Percentiles rank a stretch among this genome's conserved stretches.
phyloP scores from a whole-genome alignment of 2,113 vertebrate genomes.

The Dicerorhinus sumatrensis region DNA sequence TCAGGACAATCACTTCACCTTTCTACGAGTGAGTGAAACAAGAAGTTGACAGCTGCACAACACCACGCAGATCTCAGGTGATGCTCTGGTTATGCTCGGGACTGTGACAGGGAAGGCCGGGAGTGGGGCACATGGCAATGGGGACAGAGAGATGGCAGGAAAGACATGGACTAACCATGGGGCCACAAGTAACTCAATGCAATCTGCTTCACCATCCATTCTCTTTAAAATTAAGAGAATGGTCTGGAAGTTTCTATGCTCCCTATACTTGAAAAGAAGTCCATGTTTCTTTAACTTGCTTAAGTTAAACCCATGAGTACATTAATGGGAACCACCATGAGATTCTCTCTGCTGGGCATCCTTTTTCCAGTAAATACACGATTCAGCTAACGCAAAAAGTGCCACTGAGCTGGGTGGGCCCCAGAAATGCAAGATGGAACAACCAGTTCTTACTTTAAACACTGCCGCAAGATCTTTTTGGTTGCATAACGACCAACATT shows the following conservation, averaged over 20 bases:
- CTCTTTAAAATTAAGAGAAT: background rate
- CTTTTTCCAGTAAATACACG: background rate
- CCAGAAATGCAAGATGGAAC: background rate
- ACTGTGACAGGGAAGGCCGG: rapidly evolving
- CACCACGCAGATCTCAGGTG: background rate
- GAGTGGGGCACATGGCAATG: rapidly evolving
- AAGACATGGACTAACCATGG: background rate
- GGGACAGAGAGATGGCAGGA: background rate
- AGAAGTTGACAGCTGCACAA: background rate
- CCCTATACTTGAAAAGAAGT: background rate
- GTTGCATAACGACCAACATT: background rate
- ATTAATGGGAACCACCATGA: background rate
- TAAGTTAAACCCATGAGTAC: background rate
- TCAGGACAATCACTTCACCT: background rate
- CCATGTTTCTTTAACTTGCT: background rate
- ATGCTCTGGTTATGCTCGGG: background rate
- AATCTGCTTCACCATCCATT: background rate
- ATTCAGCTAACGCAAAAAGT: background rate
- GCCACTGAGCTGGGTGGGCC: background rate
- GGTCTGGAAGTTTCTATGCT: background rate
- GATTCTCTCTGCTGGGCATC: background rate
- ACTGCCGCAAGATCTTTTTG: background rate
- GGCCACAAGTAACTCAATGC: background rate
- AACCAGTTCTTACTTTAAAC: background rate
- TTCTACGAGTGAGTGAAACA: background rate